Conservation (phyloP, 2,113 vertebrate genomes). For the Amblyornis subalaris region DNA sequence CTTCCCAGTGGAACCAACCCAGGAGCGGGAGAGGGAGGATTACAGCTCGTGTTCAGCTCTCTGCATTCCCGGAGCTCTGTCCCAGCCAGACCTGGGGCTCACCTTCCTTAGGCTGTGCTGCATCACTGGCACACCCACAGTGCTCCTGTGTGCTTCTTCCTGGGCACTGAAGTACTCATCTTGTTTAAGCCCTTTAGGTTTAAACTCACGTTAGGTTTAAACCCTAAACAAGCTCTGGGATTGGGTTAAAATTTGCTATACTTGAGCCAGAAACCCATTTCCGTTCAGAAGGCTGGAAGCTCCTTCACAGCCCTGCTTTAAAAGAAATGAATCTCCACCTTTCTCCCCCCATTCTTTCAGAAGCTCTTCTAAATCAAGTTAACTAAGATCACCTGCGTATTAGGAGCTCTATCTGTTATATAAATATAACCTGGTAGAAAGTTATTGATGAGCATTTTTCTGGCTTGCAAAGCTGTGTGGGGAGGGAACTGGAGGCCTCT, state of each 20-base stretch:
- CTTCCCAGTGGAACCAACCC: not conserved
- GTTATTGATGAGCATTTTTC: not conserved
- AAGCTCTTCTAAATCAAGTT: not conserved
- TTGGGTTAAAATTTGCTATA: not conserved
- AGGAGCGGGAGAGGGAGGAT: not conserved
- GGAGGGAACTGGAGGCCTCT: not conserved
- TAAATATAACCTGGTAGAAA: not conserved
- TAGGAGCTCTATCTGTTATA: not conserved
- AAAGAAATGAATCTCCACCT: not conserved
- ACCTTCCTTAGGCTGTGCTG: not conserved
- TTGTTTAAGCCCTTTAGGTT: no score
- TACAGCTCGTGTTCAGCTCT: accelerated
- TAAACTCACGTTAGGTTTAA: not conserved
- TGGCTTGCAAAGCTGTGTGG: not conserved
- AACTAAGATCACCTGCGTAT: not conserved
- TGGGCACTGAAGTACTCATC: not conserved
- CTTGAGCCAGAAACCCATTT: not conserved
- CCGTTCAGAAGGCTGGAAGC: not conserved
- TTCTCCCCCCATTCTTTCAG: not conserved
- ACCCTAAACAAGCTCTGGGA: accelerated
- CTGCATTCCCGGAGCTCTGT: not conserved
- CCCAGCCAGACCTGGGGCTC: not conserved
- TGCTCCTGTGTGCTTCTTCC: not conserved
- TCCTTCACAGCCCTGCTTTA: not conserved
- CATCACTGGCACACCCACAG: accelerated